Evolutionary conservation across 2,113 vertebrate genomes (phyloP).

Genomic region (Cyprinus carpio): DNA sequence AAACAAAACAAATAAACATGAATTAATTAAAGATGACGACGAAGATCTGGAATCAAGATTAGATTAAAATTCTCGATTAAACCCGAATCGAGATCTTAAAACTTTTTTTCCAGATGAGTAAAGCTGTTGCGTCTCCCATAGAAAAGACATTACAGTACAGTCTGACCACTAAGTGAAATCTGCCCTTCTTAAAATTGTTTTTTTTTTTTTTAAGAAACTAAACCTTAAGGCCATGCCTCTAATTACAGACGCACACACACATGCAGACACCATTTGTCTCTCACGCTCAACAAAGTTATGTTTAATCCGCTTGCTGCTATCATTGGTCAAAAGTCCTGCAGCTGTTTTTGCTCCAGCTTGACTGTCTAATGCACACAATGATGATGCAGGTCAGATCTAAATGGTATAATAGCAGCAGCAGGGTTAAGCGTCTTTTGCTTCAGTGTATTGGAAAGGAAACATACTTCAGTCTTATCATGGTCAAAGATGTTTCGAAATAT

Average conservation of each 20-base stretch:
- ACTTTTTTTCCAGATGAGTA: no score
- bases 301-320: constrained; percentile 30
- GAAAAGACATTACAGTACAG: no score
- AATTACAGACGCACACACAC: neutral
- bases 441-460: no score
- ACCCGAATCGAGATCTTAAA: no score
- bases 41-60: neutral
- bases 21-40: no score
- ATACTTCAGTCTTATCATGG: no score
- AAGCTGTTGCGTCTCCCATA: no score
- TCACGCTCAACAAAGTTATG: constrained; percentile 15
- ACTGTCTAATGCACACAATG: constrained; percentile 24
- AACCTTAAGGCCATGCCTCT: neutral
- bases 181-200: neutral
- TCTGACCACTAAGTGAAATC: neutral
- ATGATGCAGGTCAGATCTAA: constrained; percentile 8
- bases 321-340: constrained; percentile 18
- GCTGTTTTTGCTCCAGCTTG: constrained; percentile 22
- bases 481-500: no score
- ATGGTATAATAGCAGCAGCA: constrained; percentile 5
- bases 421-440: neutral
- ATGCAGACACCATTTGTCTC: neutral
- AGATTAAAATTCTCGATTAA: no score
- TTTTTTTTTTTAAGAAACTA: neutral
- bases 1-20: no score